phyloP scores from a whole-genome alignment of 2,113 vertebrate genomes.

The Lepidothrix coronata region DNA sequence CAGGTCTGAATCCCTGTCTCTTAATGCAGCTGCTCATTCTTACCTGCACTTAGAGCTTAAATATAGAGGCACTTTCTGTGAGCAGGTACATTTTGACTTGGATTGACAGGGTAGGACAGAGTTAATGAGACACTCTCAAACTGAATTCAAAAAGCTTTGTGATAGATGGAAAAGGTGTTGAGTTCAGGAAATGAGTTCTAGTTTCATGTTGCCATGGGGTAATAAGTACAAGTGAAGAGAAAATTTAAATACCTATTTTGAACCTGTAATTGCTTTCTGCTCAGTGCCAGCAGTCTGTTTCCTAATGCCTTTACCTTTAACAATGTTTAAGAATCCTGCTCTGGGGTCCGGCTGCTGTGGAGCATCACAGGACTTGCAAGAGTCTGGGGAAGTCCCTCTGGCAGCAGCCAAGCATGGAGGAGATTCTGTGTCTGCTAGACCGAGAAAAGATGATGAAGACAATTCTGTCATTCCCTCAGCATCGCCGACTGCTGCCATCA shows the following conservation, averaged over 20 bases:
- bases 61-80: not conserved
- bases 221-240: not conserved
- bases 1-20: not conserved
- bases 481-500: conserved; percentile 76
- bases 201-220: not conserved
- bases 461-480: conserved; percentile 84
- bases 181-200: not conserved
- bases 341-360: conserved; percentile 91
- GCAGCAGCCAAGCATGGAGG: conserved; percentile 88
- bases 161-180: conserved; percentile 8
- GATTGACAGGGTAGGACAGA: not conserved
- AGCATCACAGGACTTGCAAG: conserved; percentile 89
- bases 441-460: conserved; percentile 84
- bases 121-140: not conserved
- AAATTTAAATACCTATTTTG: not conserved
- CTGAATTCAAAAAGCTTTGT: not conserved
- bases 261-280: not conserved
- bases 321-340: conserved; percentile 78
- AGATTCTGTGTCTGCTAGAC: conserved; percentile 85
- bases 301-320: conserved; percentile 1
- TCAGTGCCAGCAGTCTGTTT: not conserved
- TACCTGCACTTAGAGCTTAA: not conserved
- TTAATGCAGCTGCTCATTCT: not conserved
- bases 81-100: not conserved
- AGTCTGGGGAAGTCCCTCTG: conserved; percentile 90